Evolutionary conservation across 2,113 vertebrate genomes (phyloP), one percentile per base, ranked within the genome.

Genomic region (Chitala chitala): DNA sequence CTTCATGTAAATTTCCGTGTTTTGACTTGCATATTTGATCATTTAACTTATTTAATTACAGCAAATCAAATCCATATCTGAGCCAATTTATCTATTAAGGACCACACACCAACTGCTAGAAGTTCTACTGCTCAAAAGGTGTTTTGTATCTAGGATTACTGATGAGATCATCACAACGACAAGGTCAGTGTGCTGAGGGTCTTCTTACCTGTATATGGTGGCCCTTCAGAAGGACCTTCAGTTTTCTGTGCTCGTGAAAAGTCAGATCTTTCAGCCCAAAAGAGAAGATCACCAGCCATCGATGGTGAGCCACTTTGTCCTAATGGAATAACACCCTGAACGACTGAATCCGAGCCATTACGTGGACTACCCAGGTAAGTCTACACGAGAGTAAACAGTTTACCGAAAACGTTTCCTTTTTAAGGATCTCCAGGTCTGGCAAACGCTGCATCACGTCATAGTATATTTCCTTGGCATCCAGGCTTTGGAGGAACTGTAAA

Each of bases 401-500:
- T 91, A 98, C 97, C 94, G 96, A 81, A 79, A 99, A 87, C 44
- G 83, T 89, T 69, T 86, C 83, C 64, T 85, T 84, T 10, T 91
- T 89, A 77, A 99, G 90, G 3, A 86, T 84, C 78, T 95, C 91
- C 79, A 97, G 91, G 68, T 94, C 94, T 63, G 97, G 96, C 65
- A 99, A 91, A 72, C 90, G 88, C 46, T 87, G 75, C 77, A 98
- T 90, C 81, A 95, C 91, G 85, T 94, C 92, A 59, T 76, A 82
- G 85, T 98, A 97, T 79, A 99, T 94, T 84, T 98, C 96, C 87
- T 82, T 94, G 68, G 92, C 86, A 82, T 99, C 96, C 86, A 99
- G 84, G 73, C 92, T 93, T 15, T 86, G 89, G 69, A 99, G 81
- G 85, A 93, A 94, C 97, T 99, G 84, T 31, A 22, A 82, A 69